Conservation (phyloP, 2,113 vertebrate genomes). For the Dicrurus megarhynchus region DNA sequence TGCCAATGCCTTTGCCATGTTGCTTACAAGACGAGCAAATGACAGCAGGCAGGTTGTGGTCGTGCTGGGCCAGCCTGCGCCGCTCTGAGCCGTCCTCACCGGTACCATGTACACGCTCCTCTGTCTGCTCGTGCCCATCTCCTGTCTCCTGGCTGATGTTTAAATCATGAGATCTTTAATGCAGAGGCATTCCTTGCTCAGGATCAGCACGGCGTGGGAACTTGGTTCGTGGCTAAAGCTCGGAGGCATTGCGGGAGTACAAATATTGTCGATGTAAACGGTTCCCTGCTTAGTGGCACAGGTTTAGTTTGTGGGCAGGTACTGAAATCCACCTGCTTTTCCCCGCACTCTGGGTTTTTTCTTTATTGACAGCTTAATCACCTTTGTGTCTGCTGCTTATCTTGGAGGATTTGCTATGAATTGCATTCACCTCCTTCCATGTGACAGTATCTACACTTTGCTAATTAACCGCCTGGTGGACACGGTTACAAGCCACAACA, state of each 20-base stretch:
- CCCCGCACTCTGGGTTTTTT: neutral
- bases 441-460: neutral
- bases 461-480: slow-evolving; percentile 44
- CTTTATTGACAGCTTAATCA: slow-evolving; percentile 54
- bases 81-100: neutral
- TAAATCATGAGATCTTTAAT: slow-evolving; percentile 8
- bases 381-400: slow-evolving; percentile 25
- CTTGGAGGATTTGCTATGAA: slow-evolving; percentile 33
- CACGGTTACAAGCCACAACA: slow-evolving; percentile 16
- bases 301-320: neutral
- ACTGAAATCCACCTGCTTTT: neutral
- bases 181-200: neutral
- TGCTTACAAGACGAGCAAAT: neutral
- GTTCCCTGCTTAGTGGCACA: neutral
- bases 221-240: neutral
- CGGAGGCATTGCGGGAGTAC: neutral
- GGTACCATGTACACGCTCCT: neutral
- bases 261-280: neutral
- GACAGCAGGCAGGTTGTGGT: neutral
- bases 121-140: neutral
- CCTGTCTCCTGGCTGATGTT: neutral
- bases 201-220: neutral
- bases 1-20: neutral
- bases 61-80: neutral
- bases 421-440: neutral